These are phyloP conservation scores for Clavelina lepadiformis DNA, from an alignment of 23 tunicate species.

Conservation along the genomic window DNA sequence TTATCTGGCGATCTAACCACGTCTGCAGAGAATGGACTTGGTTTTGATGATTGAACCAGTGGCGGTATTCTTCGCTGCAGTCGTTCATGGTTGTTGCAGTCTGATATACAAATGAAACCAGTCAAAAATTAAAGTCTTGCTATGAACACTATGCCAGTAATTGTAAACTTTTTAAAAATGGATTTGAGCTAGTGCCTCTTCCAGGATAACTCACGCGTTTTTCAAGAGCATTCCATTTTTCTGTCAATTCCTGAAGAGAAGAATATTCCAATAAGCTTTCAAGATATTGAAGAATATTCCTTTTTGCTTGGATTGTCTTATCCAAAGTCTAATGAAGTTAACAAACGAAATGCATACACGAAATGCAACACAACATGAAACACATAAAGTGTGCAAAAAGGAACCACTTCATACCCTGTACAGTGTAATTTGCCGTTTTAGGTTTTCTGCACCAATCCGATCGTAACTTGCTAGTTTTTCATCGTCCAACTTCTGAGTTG, in stretches of 20 bases:
- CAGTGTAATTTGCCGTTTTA: slow-evolving; percentile 19
- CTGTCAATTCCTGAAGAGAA: no score
- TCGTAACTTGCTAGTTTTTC: slow-evolving; percentile 34
- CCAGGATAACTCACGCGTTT: no score
- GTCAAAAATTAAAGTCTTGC: no score
- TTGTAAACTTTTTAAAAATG: no score
- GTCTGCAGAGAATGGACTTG: slow-evolving; percentile 15
- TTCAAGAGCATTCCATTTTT: not conserved
- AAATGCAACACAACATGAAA: not conserved
- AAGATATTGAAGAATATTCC: no score
- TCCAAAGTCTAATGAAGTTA: no score
- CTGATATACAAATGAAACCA: not conserved
- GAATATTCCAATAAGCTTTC: no score
- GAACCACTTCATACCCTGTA: slow-evolving; percentile 27
- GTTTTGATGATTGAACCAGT: slow-evolving; percentile 42
- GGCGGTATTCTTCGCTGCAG: slow-evolving; percentile 10
- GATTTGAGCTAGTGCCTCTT: no score
- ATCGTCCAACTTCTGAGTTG: slow-evolving; percentile 22
- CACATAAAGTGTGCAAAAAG: not conserved
- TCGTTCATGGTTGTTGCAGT: slow-evolving; percentile 19
- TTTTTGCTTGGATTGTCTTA: no score
- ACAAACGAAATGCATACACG: no score
- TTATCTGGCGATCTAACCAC: slow-evolving; percentile 35
- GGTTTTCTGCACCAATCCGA: slow-evolving; percentile 14
- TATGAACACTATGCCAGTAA: no score